Evolutionary conservation across 2,113 vertebrate species (phyloP), one percentile per base, ranked within the genome.

Genomic region (Pachyramphus minor): DNA sequence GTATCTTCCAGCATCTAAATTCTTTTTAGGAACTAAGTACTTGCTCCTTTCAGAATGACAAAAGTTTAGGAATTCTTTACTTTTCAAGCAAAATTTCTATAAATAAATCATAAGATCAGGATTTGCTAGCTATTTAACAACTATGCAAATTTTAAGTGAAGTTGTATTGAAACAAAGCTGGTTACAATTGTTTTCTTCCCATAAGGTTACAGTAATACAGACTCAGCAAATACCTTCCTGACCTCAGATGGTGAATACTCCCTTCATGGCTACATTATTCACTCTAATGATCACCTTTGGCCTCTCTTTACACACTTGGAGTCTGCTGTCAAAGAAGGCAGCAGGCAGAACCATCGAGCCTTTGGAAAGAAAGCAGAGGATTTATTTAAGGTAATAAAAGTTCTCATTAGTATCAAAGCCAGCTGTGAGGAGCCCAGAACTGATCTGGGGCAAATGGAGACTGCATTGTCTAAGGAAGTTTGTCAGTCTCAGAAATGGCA

Each of bases 141-240:
- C 55, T 69, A 19, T 5, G 4, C 14, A 55, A 15, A 30, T 69
- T 58, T 73, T 55, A 53, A 83, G 31, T 24, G 27, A 77, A 62
- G 18, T 47, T 45, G 9, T 62, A 55, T 19, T 60, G 76, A 62
- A 96, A 67, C 41, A 85, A 88, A 93, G 20, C 56, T 72, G 33
- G 16, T 89, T 87, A 60, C 20, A 89, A 14, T n/a, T 96, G 50
- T 85, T 92, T 87, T 75, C 52, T 91, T 75, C 63, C 27, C 14
- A 11, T 67, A 96, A 98, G 96, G 97, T 86, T 99, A 99, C 78
- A 96, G 97, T 71, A 99, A 99, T 97, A 96, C 98, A 5, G 97
- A 97, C 24, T 44, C 97, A 58, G 95, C 98, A 6, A 82, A 91
- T 22, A 91, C 50, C 5, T 98, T 98, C 80, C 96, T 99, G 90